Percentiles rank a stretch among this genome's conserved stretches.
Conservation (phyloP, 2,113 vertebrate genomes). For the Hucho hucho region DNA sequence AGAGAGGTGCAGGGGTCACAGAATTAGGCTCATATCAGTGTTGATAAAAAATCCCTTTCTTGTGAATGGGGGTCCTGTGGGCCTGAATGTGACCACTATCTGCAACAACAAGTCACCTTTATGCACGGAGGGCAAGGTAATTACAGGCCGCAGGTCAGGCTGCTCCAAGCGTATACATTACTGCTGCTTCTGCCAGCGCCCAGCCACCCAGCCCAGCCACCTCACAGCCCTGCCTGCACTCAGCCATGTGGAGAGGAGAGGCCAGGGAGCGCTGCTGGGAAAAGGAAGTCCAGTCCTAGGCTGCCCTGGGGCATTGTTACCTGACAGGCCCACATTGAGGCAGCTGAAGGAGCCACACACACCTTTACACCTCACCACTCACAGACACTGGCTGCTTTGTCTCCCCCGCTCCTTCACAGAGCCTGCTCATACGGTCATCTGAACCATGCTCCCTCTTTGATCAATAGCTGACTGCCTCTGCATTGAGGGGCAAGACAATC, state of each 20-base stretch:
- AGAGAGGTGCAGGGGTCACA: slow-evolving; percentile 38
- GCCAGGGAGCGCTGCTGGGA: neutral
- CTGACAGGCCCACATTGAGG: slow-evolving; percentile 57
- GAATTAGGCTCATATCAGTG: slow-evolving; percentile 50
- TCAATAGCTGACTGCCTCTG: neutral
- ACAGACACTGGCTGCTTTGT: slow-evolving; percentile 11
- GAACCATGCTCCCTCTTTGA: slow-evolving; percentile 5
- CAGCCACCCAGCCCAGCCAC: slow-evolving; percentile 53
- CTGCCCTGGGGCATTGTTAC: slow-evolving; percentile 71
- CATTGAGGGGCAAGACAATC: slow-evolving; percentile 1
- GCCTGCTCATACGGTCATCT: neutral
- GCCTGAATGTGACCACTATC: slow-evolving; percentile 73
- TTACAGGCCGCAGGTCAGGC: slow-evolving; percentile 80
- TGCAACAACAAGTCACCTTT: slow-evolving; percentile 79
- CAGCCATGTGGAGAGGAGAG: neutral
- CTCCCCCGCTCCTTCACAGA: neutral
- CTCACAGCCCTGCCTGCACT: slow-evolving; percentile 18
- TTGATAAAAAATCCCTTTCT: slow-evolving; percentile 36
- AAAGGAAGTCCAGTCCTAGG: slow-evolving; percentile 70
- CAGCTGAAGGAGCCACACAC: slow-evolving; percentile 12
- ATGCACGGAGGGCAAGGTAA: slow-evolving; percentile 73
- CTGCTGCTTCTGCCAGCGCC: slow-evolving; percentile 60
- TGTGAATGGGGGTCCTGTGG: slow-evolving; percentile 47
- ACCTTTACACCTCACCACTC: slow-evolving; percentile 25
- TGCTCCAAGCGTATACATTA: slow-evolving; percentile 68